Evolutionary conservation across 2,797 vertebrate genomes (phyloP).

Genomic region (Pipistrellus pipistrellus): DNA sequence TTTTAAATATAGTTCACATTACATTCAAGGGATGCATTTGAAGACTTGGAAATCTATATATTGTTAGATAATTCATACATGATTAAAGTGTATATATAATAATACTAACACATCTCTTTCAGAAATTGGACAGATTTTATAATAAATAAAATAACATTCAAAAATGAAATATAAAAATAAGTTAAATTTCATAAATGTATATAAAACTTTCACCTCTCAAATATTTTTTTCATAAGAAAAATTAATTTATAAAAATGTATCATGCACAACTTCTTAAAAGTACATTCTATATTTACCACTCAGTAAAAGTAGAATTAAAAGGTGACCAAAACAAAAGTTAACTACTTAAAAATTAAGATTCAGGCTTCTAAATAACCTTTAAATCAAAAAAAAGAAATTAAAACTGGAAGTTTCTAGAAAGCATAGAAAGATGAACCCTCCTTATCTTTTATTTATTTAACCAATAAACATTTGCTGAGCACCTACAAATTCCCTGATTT

Average conservation of each 20-base stretch:
- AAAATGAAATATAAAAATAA: constrained; percentile 34
- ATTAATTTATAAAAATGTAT: not conserved
- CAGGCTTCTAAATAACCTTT: constrained; percentile 3
- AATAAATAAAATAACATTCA: not conserved
- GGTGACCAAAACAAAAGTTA: not conserved
- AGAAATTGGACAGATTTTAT: constrained; percentile 3
- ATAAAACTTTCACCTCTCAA: constrained; percentile 37
- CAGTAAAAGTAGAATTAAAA: constrained; percentile 46
- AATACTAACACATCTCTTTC: constrained; percentile 3
- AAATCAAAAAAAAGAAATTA: constrained; percentile 40
- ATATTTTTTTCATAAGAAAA: not conserved
- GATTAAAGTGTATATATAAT: not conserved
- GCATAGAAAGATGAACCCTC: not conserved
- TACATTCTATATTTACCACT: not conserved
- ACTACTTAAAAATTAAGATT: constrained; percentile 41
- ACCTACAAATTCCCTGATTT: not conserved
- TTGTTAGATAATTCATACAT: not conserved
- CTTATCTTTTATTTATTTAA: not conserved
- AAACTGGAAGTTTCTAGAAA: constrained; percentile 26
- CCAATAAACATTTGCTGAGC: not conserved
- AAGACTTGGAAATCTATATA: not conserved
- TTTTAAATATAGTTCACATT: not conserved
- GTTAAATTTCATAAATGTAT: constrained; percentile 28
- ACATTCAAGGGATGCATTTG: not conserved
- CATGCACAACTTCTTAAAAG: constrained; percentile 8